phyloP scores from a whole-genome alignment of 2,888 invertebrate genomes.

The Homarus gammarus region DNA sequence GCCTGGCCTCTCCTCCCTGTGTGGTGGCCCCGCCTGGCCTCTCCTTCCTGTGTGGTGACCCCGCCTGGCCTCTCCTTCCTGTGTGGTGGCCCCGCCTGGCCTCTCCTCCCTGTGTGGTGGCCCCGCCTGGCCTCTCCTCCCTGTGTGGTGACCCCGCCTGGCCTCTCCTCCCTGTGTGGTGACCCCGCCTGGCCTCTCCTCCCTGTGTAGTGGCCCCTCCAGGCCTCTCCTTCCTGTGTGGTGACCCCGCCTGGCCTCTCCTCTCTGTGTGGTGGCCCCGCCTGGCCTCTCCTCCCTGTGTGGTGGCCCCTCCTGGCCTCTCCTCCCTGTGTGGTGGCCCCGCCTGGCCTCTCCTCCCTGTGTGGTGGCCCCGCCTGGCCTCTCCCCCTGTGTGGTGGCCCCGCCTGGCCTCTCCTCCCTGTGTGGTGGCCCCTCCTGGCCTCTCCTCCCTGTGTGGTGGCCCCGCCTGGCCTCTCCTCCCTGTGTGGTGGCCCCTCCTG shows the following conservation, averaged over 20 bases:
- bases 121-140: too few relatives aligned
- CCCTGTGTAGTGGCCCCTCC: neutral
- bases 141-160: neutral
- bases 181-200: neutral
- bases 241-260: neutral
- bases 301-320: neutral
- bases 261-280: neutral
- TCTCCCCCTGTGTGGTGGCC: too few relatives aligned
- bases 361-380: too few relatives aligned
- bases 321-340: too few relatives aligned
- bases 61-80: too few relatives aligned
- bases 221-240: neutral
- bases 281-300: too few relatives aligned
- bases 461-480: neutral
- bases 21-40: neutral
- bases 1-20: neutral
- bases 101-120: too few relatives aligned
- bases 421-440: neutral
- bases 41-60: neutral
- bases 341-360: too few relatives aligned
- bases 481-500: too few relatives aligned
- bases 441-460: neutral
- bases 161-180: neutral
- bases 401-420: neutral
- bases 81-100: too few relatives aligned